These are phyloP conservation scores for Phylloscopus trochiloides DNA, from an alignment of 2,113 vertebrate genomes.

Conservation along the genomic window DNA sequence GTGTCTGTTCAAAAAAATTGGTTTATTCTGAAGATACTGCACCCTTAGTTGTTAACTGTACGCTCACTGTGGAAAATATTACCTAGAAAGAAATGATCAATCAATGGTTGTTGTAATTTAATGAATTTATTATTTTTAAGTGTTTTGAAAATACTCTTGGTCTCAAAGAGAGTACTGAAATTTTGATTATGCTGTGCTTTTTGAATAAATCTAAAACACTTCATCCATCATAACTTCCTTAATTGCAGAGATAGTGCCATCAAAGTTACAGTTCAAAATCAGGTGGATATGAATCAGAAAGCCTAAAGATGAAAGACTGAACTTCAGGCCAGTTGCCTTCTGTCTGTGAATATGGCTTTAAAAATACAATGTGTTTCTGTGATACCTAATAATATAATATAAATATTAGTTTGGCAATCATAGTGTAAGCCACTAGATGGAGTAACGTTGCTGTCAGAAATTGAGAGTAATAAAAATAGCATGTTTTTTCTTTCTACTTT, in stretches of 20 bases:
- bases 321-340: not conserved
- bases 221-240: not conserved
- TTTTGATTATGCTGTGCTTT: not conserved
- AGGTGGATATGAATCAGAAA: not conserved
- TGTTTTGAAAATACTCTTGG: not conserved
- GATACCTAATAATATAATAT: not conserved
- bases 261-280: not conserved
- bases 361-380: not conserved
- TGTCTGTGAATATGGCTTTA: not conserved
- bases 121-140: not conserved
- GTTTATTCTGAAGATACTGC: not conserved
- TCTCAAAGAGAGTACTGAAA: not conserved
- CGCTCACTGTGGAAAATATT: not conserved
- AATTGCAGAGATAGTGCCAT: accelerated
- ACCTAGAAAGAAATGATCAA: not conserved
- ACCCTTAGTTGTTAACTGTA: not conserved
- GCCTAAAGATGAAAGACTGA: not conserved
- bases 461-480: not conserved
- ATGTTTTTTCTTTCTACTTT: not conserved
- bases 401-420: not conserved
- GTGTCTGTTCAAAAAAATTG: not conserved
- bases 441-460: not conserved
- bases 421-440: not conserved
- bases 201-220: not conserved
- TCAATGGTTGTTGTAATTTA: not conserved